These are phyloP conservation scores for Hozukius guyotensis DNA, from an alignment of 2,797 vertebrate species.

Conservation along the genomic window DNA sequence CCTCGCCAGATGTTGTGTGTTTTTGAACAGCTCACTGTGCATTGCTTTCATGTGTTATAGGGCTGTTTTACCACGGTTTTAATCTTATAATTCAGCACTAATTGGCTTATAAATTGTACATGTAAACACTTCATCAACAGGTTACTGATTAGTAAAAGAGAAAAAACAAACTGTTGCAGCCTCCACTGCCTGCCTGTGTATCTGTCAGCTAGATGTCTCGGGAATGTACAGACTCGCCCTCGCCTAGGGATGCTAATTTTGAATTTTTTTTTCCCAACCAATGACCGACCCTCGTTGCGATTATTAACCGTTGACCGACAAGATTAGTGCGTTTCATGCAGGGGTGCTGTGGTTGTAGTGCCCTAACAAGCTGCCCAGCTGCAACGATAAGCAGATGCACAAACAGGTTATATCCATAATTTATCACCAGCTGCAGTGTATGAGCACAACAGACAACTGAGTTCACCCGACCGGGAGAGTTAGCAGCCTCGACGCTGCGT, in stretches of 20 bases:
- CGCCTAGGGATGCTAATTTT: not conserved
- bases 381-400: not conserved
- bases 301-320: not conserved
- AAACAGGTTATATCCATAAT: not conserved
- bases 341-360: not conserved
- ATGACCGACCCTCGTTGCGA: not conserved
- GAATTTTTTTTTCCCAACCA: not conserved
- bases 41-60: not conserved
- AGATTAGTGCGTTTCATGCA: not conserved
- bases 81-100: not conserved
- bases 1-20: slow-evolving; percentile 10
- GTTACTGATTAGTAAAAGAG: not conserved
- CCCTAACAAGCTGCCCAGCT: not conserved
- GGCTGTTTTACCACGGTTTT: not conserved
- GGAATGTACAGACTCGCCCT: not conserved
- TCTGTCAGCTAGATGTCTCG: not conserved
- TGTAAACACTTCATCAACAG: not conserved
- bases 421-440: not conserved
- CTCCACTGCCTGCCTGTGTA: not conserved
- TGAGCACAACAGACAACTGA: not conserved
- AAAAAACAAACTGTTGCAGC: not conserved
- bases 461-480: not conserved
- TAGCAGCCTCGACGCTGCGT: not conserved
- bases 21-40: not conserved
- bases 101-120: not conserved